Evolutionary conservation across 2,113 vertebrate genomes (phyloP).

Genomic region (Stigmatopora nigra): DNA sequence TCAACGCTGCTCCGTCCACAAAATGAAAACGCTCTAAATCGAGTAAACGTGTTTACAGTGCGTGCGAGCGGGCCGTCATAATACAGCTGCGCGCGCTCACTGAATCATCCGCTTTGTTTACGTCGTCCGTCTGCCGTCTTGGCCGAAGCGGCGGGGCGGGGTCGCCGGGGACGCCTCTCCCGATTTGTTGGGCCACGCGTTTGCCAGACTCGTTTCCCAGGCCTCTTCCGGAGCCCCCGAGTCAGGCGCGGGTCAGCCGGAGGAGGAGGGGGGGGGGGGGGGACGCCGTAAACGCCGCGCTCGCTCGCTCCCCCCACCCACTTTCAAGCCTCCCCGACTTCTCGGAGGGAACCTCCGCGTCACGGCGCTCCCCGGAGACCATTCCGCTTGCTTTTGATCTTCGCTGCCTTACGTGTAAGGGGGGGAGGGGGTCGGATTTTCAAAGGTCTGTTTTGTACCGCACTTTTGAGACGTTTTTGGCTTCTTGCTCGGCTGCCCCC

Average conservation of each 20-base stretch:
- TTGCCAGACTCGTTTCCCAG: slow-evolving; percentile 34
- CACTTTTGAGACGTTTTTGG: too few relatives aligned
- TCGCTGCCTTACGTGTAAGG: too few relatives aligned
- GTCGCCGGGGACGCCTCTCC: too few relatives aligned
- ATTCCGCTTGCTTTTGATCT: too few relatives aligned
- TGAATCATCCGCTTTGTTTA: slow-evolving; percentile 15
- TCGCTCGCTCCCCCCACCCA: slow-evolving; percentile 4
- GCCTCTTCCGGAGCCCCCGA: slow-evolving; percentile 45
- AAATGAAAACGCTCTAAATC: too few relatives aligned
- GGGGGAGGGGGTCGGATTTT: too few relatives aligned
- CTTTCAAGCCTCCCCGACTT: neutral
- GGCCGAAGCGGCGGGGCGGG: neutral
- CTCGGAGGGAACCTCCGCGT: slow-evolving; percentile 13
- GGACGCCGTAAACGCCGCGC: slow-evolving; percentile 19
- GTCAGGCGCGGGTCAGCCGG: slow-evolving; percentile 32
- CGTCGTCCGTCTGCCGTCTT: slow-evolving; percentile 3
- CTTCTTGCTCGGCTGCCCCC: too few relatives aligned
- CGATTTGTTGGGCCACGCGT: slow-evolving; percentile 1
- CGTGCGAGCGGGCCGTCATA: neutral
- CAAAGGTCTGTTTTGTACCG: too few relatives aligned
- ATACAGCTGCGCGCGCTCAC: slow-evolving; percentile 3
- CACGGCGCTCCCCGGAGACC: too few relatives aligned
- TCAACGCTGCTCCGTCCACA: too few relatives aligned
- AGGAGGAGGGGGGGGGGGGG: too few relatives aligned
- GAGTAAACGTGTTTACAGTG: neutral